Percentiles rank a stretch among this genome's conserved stretches.
Conservation (phyloP, 2,797 vertebrate genomes). For the Clamator glandarius region DNA sequence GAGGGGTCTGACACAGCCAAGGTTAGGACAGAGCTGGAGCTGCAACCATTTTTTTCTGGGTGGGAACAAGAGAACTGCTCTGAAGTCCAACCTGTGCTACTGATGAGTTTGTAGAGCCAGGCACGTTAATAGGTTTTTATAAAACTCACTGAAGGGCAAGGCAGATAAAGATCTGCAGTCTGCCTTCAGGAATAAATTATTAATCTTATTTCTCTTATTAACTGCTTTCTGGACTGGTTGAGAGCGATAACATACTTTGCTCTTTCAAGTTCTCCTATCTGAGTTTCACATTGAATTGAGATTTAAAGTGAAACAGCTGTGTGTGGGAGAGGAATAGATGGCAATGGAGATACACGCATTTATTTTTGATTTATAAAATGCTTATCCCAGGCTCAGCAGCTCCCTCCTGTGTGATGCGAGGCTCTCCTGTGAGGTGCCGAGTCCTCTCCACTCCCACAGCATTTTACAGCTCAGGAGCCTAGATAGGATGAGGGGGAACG, state of each 20-base stretch:
- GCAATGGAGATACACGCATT: slow-evolving; percentile 56
- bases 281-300: slow-evolving; percentile 50
- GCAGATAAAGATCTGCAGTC: slow-evolving; percentile 37
- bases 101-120: neutral
- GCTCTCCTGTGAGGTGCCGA: slow-evolving; percentile 44
- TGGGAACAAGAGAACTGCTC: neutral
- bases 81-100: neutral
- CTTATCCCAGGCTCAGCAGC: slow-evolving; percentile 61
- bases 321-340: slow-evolving; percentile 67
- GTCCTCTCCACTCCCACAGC: slow-evolving; percentile 60
- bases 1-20: neutral
- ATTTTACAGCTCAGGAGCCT: slow-evolving; percentile 43
- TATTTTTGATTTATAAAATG: slow-evolving; percentile 72
- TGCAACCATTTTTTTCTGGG: neutral
- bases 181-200: slow-evolving; percentile 60
- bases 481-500: neutral
- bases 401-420: slow-evolving; percentile 53
- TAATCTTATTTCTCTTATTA: slow-evolving; percentile 65
- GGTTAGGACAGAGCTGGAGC: neutral
- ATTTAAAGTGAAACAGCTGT: slow-evolving; percentile 72
- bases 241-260: slow-evolving; percentile 44
- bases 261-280: slow-evolving; percentile 63
- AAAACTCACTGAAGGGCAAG: slow-evolving; percentile 24
- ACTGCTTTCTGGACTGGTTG: slow-evolving; percentile 58
- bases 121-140: neutral